These are phyloP conservation scores for Glyptemys insculpta DNA, from an alignment of 2,797 vertebrate genomes.

Conservation along the genomic window DNA sequence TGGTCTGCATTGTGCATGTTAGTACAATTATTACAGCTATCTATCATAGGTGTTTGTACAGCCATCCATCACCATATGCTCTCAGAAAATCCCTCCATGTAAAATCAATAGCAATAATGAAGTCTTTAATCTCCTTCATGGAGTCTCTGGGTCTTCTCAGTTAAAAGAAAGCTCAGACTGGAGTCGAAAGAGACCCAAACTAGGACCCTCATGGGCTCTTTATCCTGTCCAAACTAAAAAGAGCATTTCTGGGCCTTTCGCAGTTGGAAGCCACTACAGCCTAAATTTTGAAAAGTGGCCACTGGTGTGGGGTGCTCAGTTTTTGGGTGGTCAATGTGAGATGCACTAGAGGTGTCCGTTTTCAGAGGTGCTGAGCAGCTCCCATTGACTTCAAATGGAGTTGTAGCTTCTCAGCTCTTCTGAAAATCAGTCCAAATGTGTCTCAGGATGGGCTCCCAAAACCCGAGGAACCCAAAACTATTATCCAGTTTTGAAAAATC, in stretches of 20 bases:
- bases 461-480: not conserved
- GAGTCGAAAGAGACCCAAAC: not conserved
- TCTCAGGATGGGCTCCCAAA: not conserved
- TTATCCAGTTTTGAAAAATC: not conserved
- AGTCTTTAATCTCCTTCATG: not conserved
- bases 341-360: not conserved
- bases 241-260: not conserved
- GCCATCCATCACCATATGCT: rapidly evolving
- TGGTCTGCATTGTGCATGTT: rapidly evolving
- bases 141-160: not conserved
- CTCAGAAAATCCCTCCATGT: not conserved
- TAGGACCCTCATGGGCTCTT: not conserved
- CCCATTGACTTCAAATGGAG: not conserved
- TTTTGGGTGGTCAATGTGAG: not conserved
- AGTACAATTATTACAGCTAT: not conserved
- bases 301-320: not conserved
- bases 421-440: not conserved
- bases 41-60: rapidly evolving
- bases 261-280: not conserved
- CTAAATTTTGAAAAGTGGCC: not conserved
- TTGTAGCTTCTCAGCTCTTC: not conserved
- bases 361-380: not conserved
- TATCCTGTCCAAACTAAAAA: rapidly evolving
- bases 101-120: not conserved
- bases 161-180: not conserved